Evolutionary conservation across 2,113 vertebrate genomes (phyloP).

Genomic region (Passer domesticus): DNA sequence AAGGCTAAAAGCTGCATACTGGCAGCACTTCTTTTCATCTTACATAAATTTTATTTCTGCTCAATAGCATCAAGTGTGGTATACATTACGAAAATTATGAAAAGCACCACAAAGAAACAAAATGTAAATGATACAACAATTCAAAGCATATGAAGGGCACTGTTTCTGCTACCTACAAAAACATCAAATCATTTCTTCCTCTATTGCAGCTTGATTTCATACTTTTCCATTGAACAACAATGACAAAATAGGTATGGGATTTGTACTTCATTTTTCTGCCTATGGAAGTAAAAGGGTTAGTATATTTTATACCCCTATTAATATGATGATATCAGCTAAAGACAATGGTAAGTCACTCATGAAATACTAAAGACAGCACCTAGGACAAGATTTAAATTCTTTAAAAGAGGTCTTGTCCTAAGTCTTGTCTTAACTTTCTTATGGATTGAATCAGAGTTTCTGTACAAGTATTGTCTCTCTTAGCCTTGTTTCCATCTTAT

Average conservation of each 20-base stretch:
- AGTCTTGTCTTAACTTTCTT: background rate
- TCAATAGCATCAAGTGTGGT: slow-evolving; percentile 74
- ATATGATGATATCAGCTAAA: background rate
- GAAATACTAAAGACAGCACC: background rate
- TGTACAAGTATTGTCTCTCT: background rate
- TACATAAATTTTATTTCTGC: slow-evolving; percentile 72
- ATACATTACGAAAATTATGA: slow-evolving; percentile 76
- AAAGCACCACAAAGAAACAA: slow-evolving; percentile 66
- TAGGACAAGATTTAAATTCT: background rate
- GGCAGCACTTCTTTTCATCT: slow-evolving; percentile 79
- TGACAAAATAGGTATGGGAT: background rate
- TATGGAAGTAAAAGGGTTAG: background rate
- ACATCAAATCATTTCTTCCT: background rate
- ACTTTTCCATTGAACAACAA: background rate
- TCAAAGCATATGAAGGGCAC: background rate
- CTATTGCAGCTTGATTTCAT: background rate
- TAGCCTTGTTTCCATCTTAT: background rate
- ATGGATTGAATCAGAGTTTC: background rate
- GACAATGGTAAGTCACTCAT: background rate
- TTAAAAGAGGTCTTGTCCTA: background rate
- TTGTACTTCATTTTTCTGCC: background rate
- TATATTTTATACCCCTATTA: background rate
- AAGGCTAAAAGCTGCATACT: slow-evolving; percentile 73
- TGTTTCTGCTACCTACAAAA: background rate
- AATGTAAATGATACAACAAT: slow-evolving; percentile 9